A percentile compares a stretch with the other conserved stretches of the same genome.
Evolutionary conservation across 2,888 invertebrate species (phyloP).

Genomic region (Ectemnius cavifrons): DNA sequence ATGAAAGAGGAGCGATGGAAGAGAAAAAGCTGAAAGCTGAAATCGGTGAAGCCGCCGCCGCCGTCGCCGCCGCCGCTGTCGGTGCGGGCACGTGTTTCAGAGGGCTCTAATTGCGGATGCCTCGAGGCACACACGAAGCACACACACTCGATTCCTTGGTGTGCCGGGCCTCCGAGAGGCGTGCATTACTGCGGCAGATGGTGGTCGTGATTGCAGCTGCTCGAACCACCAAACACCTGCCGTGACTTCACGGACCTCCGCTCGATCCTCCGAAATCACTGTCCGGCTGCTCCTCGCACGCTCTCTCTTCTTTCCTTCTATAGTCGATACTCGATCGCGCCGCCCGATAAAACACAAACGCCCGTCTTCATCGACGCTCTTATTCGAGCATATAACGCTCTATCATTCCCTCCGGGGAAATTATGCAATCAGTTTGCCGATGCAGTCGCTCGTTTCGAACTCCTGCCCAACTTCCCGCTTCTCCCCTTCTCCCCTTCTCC

Average conservation of each 20-base stretch:
- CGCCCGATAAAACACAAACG: too few relatives aligned
- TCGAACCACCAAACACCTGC: conserved; percentile 74
- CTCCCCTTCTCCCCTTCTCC: conserved; percentile 15
- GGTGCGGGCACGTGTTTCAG: conserved; percentile 69
- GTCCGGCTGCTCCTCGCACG: conserved; percentile 34
- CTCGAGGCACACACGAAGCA: conserved; percentile 21
- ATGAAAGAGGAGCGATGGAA: conserved; percentile 10
- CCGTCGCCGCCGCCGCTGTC: too few relatives aligned
- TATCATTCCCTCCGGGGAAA: too few relatives aligned
- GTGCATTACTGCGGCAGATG: conserved; percentile 70
- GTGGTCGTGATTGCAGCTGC: conserved; percentile 75
- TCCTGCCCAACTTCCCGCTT: conserved; percentile 22
- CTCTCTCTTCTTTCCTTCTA: not conserved
- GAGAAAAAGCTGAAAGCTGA: conserved; percentile 15
- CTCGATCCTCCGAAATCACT: conserved; percentile 66
- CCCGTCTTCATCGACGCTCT: too few relatives aligned
- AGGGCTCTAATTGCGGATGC: conserved; percentile 68
- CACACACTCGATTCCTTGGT: conserved; percentile 29
- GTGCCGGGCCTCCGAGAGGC: conserved; percentile 52
- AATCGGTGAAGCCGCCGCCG: too few relatives aligned
- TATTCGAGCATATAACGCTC: too few relatives aligned
- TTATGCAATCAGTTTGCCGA: too few relatives aligned
- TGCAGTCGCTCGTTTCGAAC: too few relatives aligned
- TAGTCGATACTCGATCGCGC: too few relatives aligned
- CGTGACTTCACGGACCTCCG: conserved; percentile 71